Evolutionary conservation across 2,888 invertebrate species (phyloP).

Genomic region (Chaetogeoica ovagalla): DNA sequence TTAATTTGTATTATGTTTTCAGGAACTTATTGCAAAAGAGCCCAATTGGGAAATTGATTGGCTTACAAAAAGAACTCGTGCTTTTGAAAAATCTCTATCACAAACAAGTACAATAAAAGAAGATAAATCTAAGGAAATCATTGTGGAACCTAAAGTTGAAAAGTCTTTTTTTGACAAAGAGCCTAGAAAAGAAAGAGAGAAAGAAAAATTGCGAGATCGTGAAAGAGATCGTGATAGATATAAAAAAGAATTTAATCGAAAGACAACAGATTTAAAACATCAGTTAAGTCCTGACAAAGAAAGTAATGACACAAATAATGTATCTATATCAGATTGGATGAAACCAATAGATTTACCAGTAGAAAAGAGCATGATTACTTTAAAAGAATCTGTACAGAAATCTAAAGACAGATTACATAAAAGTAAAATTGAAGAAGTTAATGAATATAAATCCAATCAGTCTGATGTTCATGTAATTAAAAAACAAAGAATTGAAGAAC

Average conservation of each 20-base stretch:
- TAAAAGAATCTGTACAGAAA: conserved; percentile 48
- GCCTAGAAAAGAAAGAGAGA: conserved; percentile 47
- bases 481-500: conserved; percentile 57
- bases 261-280: conserved; percentile 58
- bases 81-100: conserved; percentile 61
- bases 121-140: conserved; percentile 56
- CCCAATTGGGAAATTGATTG: conserved; percentile 87
- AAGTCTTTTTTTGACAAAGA: conserved; percentile 49
- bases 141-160: conserved; percentile 21
- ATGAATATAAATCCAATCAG: conserved; percentile 3
- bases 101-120: conserved; percentile 57
- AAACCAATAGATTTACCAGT: conserved; percentile 47
- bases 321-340: conserved; percentile 51
- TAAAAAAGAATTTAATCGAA: conserved; percentile 59
- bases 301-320: conserved; percentile 43
- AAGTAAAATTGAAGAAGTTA: conserved; percentile 40
- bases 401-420: conserved; percentile 45
- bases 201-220: conserved; percentile 48
- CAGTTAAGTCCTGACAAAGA: conserved; percentile 53
- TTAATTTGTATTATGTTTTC: conserved; percentile 55
- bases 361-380: conserved; percentile 47
- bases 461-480: conserved; percentile 55
- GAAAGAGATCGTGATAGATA: conserved; percentile 53
- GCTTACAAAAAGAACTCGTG: conserved; percentile 78
- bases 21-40: conserved; percentile 82